Conservation (phyloP, 2,888 invertebrate genomes). For the Xylota sylvarum region DNA sequence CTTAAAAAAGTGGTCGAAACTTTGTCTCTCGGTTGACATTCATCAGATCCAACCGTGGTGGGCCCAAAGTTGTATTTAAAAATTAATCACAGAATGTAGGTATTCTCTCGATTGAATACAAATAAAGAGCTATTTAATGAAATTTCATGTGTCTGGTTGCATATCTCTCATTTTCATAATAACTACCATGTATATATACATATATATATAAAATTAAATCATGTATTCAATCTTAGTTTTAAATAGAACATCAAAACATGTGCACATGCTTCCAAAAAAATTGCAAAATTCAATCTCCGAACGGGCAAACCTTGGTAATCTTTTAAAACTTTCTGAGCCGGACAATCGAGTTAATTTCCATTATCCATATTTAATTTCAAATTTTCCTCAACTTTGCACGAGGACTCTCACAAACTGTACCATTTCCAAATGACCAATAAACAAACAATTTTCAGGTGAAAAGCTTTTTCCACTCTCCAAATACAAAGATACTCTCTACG, state of each 20-base stretch:
- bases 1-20: no score
- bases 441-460: conserved; percentile 38
- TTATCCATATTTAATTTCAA: conserved; percentile 39
- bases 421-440: conserved; percentile 24
- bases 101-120: no score
- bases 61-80: no score
- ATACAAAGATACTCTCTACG: conserved; percentile 1
- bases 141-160: no score
- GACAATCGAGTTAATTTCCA: conserved; percentile 29
- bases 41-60: no score
- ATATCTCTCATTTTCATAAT: no score
- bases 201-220: no score
- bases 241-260: neutral
- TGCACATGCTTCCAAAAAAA: neutral
- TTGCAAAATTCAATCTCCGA: neutral
- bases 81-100: no score
- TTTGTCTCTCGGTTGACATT: no score
- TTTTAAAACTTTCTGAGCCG: neutral
- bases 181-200: no score
- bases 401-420: conserved; percentile 16
- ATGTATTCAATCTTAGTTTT: no score
- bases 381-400: conserved; percentile 20
- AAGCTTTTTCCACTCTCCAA: conserved; percentile 26
- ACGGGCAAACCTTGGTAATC: neutral
- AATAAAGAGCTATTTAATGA: no score